Evolutionary conservation across 2,888 invertebrate genomes (phyloP), one percentile per base, ranked within the genome.

Genomic region (Bombylius discolor): DNA sequence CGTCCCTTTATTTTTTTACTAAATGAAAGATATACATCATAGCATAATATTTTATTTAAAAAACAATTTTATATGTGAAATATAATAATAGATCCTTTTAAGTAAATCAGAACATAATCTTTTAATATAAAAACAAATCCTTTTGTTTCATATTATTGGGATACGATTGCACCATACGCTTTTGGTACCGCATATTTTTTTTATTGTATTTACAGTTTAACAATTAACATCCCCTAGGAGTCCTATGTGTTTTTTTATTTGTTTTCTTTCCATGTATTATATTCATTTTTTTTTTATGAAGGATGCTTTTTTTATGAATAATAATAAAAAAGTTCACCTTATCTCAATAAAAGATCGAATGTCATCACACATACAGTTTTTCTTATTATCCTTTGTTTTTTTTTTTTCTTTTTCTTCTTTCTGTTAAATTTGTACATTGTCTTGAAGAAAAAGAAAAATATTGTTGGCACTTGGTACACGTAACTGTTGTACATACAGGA

Each of bases 301-400:
- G 11, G 8, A 4, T 42, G 39, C 39, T 11, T 42, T 11, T 42
- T 11, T 11, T 42, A 42, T 11, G 8, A 36, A 7, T 36, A 7
- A 7, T 36, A 42, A 11, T 11, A 11, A 55, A 55, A 55, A 55
- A 51, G 55, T 47, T 55, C 55, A 55, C 55, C 55, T 55, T 55
- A 55, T 55, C 55, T 55, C 55, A 47, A 51, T 55, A 55, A 55
- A 55, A 47, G 51, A 55, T 55, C 55, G 47, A 55, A 55, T 55
- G 47, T 55, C 55, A 55, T 55, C 39, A 42, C 39, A 42, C 23
- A 23, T 23, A 23, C 23, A 23, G 2, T 42, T 11, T 11, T 42
- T 42, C 12, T 42, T 8, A 42, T 42, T 36, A 8, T 36, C 6
- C 9, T 36, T 36, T 36, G 9, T 36, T 36, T 36, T 8, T 36